phyloP scores from a whole-genome alignment of 1,140 invertebrate genomes.

The Drosophila sturtevanti region DNA sequence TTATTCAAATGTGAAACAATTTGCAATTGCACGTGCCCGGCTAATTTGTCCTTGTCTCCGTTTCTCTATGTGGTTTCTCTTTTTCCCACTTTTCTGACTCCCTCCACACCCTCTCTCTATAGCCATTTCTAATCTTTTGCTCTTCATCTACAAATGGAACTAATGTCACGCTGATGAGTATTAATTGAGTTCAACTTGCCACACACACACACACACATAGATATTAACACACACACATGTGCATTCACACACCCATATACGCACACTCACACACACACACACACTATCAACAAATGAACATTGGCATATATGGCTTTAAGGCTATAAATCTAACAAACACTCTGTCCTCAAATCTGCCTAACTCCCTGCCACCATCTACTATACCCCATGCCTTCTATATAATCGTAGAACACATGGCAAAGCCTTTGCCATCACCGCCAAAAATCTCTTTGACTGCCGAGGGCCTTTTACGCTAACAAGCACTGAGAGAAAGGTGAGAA shows the following conservation, averaged over 20 bases:
- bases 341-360: slow-evolving; percentile 3
- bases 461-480: slow-evolving; percentile 15
- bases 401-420: slow-evolving; percentile 32
- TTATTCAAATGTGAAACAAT: slow-evolving; percentile 36
- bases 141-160: slow-evolving; percentile 63
- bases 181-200: slow-evolving; percentile 73
- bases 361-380: neutral
- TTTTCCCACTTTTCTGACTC: slow-evolving; percentile 11
- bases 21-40: slow-evolving; percentile 62
- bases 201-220: slow-evolving; percentile 24
- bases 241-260: slow-evolving; percentile 1
- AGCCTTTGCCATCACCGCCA: slow-evolving; percentile 22
- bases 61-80: slow-evolving; percentile 23
- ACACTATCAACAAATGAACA: slow-evolving; percentile 8
- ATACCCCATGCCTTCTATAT: neutral
- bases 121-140: slow-evolving; percentile 25
- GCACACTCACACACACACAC: slow-evolving; percentile 1
- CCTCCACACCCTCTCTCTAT: slow-evolving; percentile 3
- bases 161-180: slow-evolving; percentile 80
- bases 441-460: slow-evolving; percentile 24
- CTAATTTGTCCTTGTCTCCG: slow-evolving; percentile 53
- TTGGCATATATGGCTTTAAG: slow-evolving; percentile 37
- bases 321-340: slow-evolving; percentile 72
- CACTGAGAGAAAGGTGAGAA: slow-evolving; percentile 20
- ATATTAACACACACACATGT: slow-evolving; percentile 5